Base-by-base conservation (phyloP, 1,140 invertebrate genomes). In the Drosophila elegans region DNA sequence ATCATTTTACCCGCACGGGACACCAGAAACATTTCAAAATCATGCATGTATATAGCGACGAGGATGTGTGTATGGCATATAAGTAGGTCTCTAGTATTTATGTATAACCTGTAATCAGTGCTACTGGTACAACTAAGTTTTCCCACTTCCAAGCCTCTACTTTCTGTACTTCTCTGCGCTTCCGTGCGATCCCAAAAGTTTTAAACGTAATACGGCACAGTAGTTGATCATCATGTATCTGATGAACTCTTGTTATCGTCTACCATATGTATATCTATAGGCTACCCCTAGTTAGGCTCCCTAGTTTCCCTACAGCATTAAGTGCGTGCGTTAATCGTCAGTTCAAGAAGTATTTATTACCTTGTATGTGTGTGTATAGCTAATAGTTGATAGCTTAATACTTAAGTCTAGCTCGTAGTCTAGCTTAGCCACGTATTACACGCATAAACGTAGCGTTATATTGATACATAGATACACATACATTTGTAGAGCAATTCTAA, bases 181-280 rank as follows among this genome's bases (percentile, higher is more conserved):
- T 86, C 83, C 83, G 42, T 79, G 83, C 83, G 79, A 82, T 76
- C 63, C 83, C 59, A 86, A 88, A 69, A 86, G 74, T 86, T 85
- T 67, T 66, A 86, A 86, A 88, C 82, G 57, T 63, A 49, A 71
- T 76, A 42, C 73, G 74, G 63, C 16, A 45, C 53, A 54, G 61
- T 34, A 68, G 48, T 29, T 25, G 52, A 41, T 21, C 60, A 29
- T 49, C 6, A 41, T 48, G 25, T 44, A 25, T 25, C 60, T 27
- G 21, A 39, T 27, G 48, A 69, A 56, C 49, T 55, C 49, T 69
- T 71, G 38, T 69, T 67, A 68, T 38, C 34, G 25, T 55, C 49
- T 64, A 36, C 36, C 48, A 55, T 64, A 56, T 60, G 49, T 45
- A 38, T 62, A 56, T 32, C 56, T 52, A 46, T 71, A 66, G 60